Evolutionary conservation across 2,888 invertebrate species (phyloP), one percentile per base, ranked within the genome.

Genomic region (Theretra japonica): DNA sequence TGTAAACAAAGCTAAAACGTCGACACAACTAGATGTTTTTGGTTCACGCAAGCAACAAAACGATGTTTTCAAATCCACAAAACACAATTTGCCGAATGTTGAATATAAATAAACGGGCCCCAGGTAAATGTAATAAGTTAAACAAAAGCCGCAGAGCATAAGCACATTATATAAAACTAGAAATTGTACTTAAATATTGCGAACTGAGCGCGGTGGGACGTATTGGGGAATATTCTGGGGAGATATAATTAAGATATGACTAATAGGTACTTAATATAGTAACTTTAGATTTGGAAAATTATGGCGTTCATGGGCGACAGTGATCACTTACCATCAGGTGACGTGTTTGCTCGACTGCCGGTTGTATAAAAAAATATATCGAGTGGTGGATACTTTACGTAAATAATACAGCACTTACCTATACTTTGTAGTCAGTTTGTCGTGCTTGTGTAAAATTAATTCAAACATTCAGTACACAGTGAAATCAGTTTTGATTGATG

Each of bases 1-100:
- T 8, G 15, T 62, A 41, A 21, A 65, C n/a, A n/a, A 53, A 19
- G 19, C 65, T 17, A 65, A 65, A 65, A 48, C 17, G 48, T 6
- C 2, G 2, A 65, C 48, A 33, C 33, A 19, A 41, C n/a, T 62
- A 6, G 23, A 23, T 65, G 41, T 21, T 28, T 28, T 30, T n/a
- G 15, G 21, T 23, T 41, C 41, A n/a, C 53, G 53, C 53, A 65
- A 65, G 23, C 65, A n/a, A 8, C 41, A 4, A 65, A 65, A 15
- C 15, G 23, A 77, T 77, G 74, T 75, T 75, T 76, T 74, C 77
- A 69, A 73, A 72, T 73, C 73, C 68, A 72, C 75, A 77, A 76
- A 75, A 80, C 76, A 80, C 73, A 74, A 60, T 73, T 78, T 76
- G 71, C 57, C 41, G 56, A 70, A 57, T 28, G 57, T 53, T 17